Percentiles rank a stretch among this genome's conserved stretches.
phyloP scores from a whole-genome alignment of 2,113 vertebrate species.

The Thinocorus orbignyianus region DNA sequence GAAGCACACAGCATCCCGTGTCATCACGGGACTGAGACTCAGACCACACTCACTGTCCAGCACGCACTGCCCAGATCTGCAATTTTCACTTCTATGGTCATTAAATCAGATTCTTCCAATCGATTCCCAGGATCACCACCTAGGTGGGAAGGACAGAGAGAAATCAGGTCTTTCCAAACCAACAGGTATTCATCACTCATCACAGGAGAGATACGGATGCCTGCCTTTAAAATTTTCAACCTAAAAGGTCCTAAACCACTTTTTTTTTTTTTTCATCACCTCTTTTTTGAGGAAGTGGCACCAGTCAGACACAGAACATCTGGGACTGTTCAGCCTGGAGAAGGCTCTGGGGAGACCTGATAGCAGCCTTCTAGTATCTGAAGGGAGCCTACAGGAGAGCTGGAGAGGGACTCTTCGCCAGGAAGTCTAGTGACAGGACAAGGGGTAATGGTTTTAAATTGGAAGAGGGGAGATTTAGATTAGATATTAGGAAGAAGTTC shows the following conservation, averaged over 20 bases:
- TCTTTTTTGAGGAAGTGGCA: not conserved
- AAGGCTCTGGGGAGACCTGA: no score
- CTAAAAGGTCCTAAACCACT: not conserved
- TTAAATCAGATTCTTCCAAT: slow-evolving; percentile 56
- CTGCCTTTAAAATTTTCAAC: not conserved
- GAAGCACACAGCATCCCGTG: not conserved
- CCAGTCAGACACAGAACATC: not conserved
- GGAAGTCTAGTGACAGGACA: no score
- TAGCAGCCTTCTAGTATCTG: no score
- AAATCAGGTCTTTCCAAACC: not conserved
- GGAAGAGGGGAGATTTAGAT: no score
- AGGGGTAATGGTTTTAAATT: no score
- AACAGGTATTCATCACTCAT: not conserved
- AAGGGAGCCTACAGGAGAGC: no score
- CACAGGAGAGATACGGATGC: not conserved
- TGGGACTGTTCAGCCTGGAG: no score
- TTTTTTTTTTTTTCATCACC: not conserved
- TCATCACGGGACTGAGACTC: fast-evolving
- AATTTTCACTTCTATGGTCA: slow-evolving; percentile 82
- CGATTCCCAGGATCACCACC: not conserved
- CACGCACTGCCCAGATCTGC: slow-evolving; percentile 87
- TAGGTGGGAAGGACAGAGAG: not conserved
- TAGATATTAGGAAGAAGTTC: no score
- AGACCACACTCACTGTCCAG: slow-evolving; percentile 81
- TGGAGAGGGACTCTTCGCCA: no score